Base-by-base conservation (phyloP, 2,797 vertebrate genomes). In the Tragopan temminckii region DNA sequence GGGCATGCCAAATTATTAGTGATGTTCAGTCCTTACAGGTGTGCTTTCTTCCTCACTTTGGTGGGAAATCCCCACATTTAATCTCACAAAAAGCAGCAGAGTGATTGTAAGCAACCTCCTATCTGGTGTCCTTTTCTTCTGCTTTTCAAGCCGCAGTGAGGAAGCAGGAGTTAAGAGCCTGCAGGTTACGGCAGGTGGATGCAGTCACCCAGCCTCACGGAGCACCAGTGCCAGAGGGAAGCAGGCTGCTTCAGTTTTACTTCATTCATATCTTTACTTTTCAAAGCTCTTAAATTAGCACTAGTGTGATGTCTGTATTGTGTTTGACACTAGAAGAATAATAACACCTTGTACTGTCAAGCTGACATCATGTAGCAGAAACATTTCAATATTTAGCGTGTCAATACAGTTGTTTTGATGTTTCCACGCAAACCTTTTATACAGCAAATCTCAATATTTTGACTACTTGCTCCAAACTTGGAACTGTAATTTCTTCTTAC, bases 11-110 rank as follows among this genome's bases (percentile, higher is more conserved):
- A 97, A 94, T 96, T 91, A 94, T 88, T 91, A 70, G 93, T 87
- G 95, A 94, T 95, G 33, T 91, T 95, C 82, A 86, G 67, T 53
- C 88, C 93, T 92, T 95, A 96, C 95, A 97, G 96, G 95, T 96
- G 97, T 97, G 93, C 93, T 96, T 97, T 97, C 95, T 96, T 93
- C 91, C 88, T 93, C 36, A 59, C 84, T 89, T 68, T 87, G 55
- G 15, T 94, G 97, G 98, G 97, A 97, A 98, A 97, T 98, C 87
- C 96, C 97, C 94, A 42, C 36, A 23, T 89, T 93, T 94, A 87
- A 86, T 95, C 93, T 91, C 85, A 61, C 35, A 89, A 84, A 83
- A 52, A 18, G 57, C 40, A 93, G 58, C 31, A 67, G 89, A 86
- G 83, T 57, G 53, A 79, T n/a, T 85, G 48, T 42, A 69, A 77